Evolutionary conservation across 2,888 invertebrate genomes (phyloP), one percentile per base, ranked within the genome.

Genomic region (Tinea trinotella): DNA sequence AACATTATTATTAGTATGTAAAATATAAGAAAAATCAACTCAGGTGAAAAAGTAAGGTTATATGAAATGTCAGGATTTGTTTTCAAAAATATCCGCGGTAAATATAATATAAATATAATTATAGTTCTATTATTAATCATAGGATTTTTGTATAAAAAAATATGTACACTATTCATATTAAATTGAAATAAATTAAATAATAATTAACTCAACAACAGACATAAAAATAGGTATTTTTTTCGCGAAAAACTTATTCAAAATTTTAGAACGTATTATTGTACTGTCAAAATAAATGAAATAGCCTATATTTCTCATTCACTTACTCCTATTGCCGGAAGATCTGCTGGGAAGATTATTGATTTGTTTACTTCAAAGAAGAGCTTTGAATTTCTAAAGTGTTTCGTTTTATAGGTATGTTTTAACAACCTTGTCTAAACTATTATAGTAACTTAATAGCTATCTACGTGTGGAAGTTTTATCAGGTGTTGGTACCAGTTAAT

Each of bases 401-500:
- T 67, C 60, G 64, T 63, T 50, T 56, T 75, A 74, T 74, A 74
- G 64, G 58, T 79, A 76, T 69, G 62, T 64, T 58, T 58, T 62
- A 34, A 62, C 66, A 79, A 71, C 81, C 82, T 81, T 82, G 82
- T 71, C 71, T 71, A 76, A 75, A 71, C 68, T 78, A 76, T 77
- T 69, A 40, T 15, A 12, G 12, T 40, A 40, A 40, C 15, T 40
- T 40, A 30, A 30, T 30, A 2, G 13, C 40, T n/a, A 13, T 12
- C 15, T 77, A 66, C 83, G 81, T 83, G 84, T 68, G 62, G 66
- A 65, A 62, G 62, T 70, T 74, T 79, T 83, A 82, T 80, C 79
- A 76, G 74, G 62, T 61, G 64, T 73, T 66, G 74, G 81, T 80
- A 74, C 76, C 77, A 75, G 74, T 64, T 66, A 68, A 65, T 64